phyloP scores from a whole-genome alignment of 2,888 invertebrate genomes.

The Megalurothrips usitatus region DNA sequence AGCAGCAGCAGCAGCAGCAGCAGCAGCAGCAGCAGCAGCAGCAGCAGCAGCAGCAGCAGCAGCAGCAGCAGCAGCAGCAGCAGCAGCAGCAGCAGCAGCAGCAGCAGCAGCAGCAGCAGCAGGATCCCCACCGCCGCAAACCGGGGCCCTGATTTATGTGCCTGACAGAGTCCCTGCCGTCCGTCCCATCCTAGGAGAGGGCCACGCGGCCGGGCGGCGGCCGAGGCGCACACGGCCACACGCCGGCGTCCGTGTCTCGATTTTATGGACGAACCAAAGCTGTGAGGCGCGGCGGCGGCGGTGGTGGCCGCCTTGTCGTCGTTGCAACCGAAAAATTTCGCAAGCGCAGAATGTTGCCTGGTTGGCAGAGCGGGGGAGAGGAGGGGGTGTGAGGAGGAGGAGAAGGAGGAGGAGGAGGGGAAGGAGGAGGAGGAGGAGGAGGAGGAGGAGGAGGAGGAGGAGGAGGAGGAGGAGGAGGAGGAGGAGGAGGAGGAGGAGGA shows the following conservation, averaged over 20 bases:
- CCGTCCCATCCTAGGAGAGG: too few relatives aligned
- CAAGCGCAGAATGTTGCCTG: background rate
- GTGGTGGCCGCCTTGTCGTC: too few relatives aligned
- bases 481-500: too few relatives aligned
- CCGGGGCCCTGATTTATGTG: constrained; percentile 10
- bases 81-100: too few relatives aligned
- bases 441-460: background rate
- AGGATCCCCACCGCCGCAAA: background rate
- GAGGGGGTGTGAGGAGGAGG: background rate
- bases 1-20: too few relatives aligned
- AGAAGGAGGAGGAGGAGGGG: too few relatives aligned
- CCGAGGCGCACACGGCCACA: background rate
- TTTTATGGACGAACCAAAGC: too few relatives aligned
- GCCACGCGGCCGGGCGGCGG: background rate
- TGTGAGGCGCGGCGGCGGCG: too few relatives aligned
- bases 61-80: too few relatives aligned
- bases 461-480: background rate
- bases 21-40: too few relatives aligned
- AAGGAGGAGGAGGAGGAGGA: background rate
- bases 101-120: too few relatives aligned
- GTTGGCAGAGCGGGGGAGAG: background rate
- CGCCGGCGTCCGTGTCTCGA: background rate
- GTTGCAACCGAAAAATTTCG: constrained; percentile 16
- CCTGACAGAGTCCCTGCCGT: background rate
- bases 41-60: too few relatives aligned